A percentile compares a stretch with the other conserved stretches of the same genome.
phyloP scores from a whole-genome alignment of 2,888 invertebrate species.

The Alloplasta piceator region DNA sequence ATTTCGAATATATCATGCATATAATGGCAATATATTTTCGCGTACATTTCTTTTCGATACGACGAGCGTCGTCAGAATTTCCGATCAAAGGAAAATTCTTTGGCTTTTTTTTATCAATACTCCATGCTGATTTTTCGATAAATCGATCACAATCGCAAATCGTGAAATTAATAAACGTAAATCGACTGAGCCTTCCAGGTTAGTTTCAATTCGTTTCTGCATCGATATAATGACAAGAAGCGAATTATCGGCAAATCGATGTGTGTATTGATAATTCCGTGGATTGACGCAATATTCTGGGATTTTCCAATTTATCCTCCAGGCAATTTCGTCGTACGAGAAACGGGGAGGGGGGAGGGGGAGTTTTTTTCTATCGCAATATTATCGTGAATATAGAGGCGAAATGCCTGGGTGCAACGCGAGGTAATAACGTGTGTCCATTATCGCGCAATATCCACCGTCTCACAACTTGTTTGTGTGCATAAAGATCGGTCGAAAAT shows the following conservation, averaged over 20 bases:
- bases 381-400: conserved; percentile 29
- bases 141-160: not conserved
- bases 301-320: conserved; percentile 46
- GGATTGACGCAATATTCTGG: conserved; percentile 22
- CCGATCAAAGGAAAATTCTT: conserved; percentile 12
- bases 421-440: conserved; percentile 19
- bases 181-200: conserved; percentile 3
- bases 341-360: not conserved
- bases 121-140: not conserved
- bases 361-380: conserved; percentile 41
- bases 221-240: not conserved
- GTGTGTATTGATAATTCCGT: conserved; percentile 11
- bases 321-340: not conserved
- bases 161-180: not conserved
- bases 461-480: not conserved
- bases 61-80: not conserved
- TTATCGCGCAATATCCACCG: conserved; percentile 51
- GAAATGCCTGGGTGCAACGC: conserved; percentile 11
- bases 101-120: no score
- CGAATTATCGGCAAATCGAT: conserved; percentile 27
- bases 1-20: no score
- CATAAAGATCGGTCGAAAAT: conserved; percentile 59
- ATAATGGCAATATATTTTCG: no score
- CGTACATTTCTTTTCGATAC: no score
- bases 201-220: conserved; percentile 3